A percentile compares a stretch with the other conserved stretches of the same genome.
Evolutionary conservation across 2,797 vertebrate genomes (phyloP).

Genomic region (Helostoma temminkii): DNA sequence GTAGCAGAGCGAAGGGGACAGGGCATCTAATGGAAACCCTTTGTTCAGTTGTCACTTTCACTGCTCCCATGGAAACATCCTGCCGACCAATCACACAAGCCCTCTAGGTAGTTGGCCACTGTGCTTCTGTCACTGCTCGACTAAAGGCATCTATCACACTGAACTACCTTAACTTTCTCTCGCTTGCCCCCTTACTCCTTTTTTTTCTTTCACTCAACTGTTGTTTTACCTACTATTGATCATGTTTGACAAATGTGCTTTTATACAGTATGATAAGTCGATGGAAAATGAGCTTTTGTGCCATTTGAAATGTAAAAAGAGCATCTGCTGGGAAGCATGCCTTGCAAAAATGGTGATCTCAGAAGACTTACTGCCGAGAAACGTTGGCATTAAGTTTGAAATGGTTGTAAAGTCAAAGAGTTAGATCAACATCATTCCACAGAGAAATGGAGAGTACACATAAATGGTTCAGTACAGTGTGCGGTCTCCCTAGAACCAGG

Average conservation of each 20-base stretch:
- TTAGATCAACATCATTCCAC: too few species aligned
- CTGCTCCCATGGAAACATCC: slow-evolving; percentile 75
- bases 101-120: slow-evolving; percentile 49
- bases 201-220: background rate
- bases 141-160: slow-evolving; percentile 58
- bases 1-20: slow-evolving; percentile 62
- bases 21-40: slow-evolving; percentile 78
- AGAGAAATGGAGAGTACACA: too few species aligned
- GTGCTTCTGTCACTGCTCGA: slow-evolving; percentile 35
- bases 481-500: too few species aligned
- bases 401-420: too few species aligned
- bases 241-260: background rate
- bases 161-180: slow-evolving; percentile 35
- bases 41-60: slow-evolving; percentile 81
- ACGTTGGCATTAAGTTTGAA: too few species aligned
- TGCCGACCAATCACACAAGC: slow-evolving; percentile 67
- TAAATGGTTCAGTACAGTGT: too few species aligned
- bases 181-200: background rate
- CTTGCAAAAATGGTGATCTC: too few species aligned
- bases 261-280: background rate
- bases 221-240: background rate
- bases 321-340: too few species aligned
- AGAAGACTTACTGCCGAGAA: too few species aligned
- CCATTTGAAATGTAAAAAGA: background rate
- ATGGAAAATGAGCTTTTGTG: slow-evolving; percentile 6